These are phyloP conservation scores for Equus przewalskii DNA, from an alignment of 2,113 vertebrate species.

Conservation along the genomic window DNA sequence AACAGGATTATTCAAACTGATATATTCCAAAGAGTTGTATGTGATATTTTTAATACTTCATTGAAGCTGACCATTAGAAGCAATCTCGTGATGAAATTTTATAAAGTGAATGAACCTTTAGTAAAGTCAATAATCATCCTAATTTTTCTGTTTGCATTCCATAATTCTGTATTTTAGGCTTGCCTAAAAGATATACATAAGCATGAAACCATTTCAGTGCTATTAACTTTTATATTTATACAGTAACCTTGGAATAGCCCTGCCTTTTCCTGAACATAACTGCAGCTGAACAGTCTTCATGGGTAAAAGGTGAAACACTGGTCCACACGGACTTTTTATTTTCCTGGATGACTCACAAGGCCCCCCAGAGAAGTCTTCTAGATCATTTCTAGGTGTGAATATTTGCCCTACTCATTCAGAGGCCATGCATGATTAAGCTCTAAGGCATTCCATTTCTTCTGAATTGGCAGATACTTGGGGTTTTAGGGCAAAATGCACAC, in stretches of 20 bases:
- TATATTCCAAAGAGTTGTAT: not conserved
- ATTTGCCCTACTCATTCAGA: conserved; percentile 66
- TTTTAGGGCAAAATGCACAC: not conserved
- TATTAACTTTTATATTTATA: not conserved
- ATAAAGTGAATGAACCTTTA: not conserved
- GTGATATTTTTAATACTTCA: not conserved
- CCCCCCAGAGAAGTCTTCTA: conserved; percentile 64
- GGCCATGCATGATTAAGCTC: conserved; percentile 63
- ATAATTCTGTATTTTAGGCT: not conserved
- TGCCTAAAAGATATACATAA: not conserved
- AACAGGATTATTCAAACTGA: not conserved
- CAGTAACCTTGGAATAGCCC: not conserved
- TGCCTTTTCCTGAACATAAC: conserved; percentile 75
- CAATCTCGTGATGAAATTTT: not conserved
- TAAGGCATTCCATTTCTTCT: conserved; percentile 22
- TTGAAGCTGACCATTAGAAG: not conserved
- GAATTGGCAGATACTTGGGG: conserved; percentile 58
- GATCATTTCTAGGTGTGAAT: conserved; percentile 60
- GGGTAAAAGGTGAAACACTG: conserved; percentile 25
- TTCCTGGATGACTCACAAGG: not conserved
- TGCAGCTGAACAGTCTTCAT: conserved; percentile 71
- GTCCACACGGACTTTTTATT: not conserved
- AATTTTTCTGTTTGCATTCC: not conserved
- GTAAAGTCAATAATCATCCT: not conserved
- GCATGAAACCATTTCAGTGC: not conserved